Evolutionary conservation across 2,888 invertebrate species (phyloP).

Genomic region (Pherbina coryleti): DNA sequence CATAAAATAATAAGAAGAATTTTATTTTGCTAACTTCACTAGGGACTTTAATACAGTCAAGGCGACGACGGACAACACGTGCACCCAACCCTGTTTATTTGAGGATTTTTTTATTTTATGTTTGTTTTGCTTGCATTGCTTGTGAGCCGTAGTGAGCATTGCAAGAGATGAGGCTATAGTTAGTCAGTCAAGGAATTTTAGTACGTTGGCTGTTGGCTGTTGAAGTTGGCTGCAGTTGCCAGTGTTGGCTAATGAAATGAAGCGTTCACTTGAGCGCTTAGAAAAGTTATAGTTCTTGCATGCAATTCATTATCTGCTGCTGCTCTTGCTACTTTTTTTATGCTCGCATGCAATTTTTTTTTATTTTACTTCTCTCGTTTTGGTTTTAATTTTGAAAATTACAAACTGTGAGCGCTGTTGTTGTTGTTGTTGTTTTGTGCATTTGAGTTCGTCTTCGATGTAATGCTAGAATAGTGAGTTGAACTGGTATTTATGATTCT

Average conservation of each 20-base stretch:
- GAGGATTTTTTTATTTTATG: neutral
- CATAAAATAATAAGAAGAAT: neutral
- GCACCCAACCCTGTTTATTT: neutral
- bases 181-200: too few species aligned
- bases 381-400: conserved; percentile 28
- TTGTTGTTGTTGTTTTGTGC: neutral
- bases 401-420: conserved; percentile 17
- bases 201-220: too few species aligned
- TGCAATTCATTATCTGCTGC: conserved; percentile 18
- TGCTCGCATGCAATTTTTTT: neutral
- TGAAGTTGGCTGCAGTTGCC: neutral
- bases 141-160: too few species aligned
- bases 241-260: conserved; percentile 23
- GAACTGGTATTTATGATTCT: conserved; percentile 7
- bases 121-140: neutral
- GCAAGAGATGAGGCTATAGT: neutral
- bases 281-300: conserved; percentile 3
- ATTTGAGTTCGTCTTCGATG: neutral
- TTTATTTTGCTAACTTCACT: neutral
- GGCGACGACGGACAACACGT: neutral
- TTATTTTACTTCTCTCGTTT: neutral
- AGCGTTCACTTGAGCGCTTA: conserved; percentile 5
- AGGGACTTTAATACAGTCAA: neutral
- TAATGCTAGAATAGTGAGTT: neutral
- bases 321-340: neutral